phyloP scores from a whole-genome alignment of 1,140 invertebrate genomes.

The Pectinophora gossypiella region DNA sequence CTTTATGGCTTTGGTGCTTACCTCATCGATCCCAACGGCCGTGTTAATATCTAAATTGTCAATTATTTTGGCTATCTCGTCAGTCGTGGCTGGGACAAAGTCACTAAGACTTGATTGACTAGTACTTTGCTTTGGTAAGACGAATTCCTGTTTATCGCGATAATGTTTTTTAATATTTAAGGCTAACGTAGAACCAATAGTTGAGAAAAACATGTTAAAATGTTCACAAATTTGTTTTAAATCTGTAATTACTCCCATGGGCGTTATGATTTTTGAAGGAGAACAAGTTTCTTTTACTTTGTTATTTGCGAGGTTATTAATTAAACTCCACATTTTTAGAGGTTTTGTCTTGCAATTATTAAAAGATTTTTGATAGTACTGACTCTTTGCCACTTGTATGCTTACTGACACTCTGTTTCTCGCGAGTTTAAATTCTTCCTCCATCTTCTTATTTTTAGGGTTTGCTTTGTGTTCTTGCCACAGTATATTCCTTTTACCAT shows the following conservation, averaged over 20 bases:
- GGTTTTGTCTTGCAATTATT: too few relatives aligned
- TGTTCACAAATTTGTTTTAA: not conserved
- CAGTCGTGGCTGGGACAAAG: not conserved
- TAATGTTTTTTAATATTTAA: not conserved
- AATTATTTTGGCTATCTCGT: not conserved
- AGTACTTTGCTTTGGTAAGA: not conserved
- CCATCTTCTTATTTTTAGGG: too few relatives aligned
- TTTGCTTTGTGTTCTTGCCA: too few relatives aligned
- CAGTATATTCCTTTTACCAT: too few relatives aligned
- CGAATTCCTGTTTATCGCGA: not conserved
- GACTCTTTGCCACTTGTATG: not conserved
- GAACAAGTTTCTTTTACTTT: not conserved
- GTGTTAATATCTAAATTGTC: constrained; percentile 3
- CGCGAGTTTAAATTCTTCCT: too few relatives aligned
- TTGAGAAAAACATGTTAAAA: constrained; percentile 25
- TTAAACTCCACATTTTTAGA: too few relatives aligned
- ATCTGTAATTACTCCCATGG: too few relatives aligned
- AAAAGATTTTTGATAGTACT: not conserved
- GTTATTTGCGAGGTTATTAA: too few relatives aligned
- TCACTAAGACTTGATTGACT: not conserved
- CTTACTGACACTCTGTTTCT: too few relatives aligned
- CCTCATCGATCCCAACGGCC: not conserved
- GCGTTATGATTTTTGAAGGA: too few relatives aligned
- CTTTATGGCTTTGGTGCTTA: constrained; percentile 9
- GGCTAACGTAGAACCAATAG: constrained; percentile 21